phyloP scores from a whole-genome alignment of 2,888 invertebrate species.

The Anoplius nigerrimus region DNA sequence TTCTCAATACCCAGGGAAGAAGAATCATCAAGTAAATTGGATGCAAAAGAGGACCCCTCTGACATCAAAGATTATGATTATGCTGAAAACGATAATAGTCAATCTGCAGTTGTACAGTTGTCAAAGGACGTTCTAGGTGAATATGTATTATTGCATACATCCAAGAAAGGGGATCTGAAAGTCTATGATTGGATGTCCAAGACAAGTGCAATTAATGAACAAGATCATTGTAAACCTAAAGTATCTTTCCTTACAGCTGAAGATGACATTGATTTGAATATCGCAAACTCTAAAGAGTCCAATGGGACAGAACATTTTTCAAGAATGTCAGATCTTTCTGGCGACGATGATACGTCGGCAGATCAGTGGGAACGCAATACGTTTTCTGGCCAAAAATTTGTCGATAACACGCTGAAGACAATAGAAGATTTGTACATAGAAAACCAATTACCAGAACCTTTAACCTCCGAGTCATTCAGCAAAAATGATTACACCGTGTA shows the following conservation, averaged over 20 bases:
- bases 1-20: slow-evolving; percentile 32
- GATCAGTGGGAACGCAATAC: slow-evolving; percentile 17
- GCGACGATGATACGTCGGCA: slow-evolving; percentile 12
- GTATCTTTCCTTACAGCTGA: background rate
- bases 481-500: slow-evolving; percentile 5
- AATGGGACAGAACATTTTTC: slow-evolving; percentile 13
- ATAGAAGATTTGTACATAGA: slow-evolving; percentile 20
- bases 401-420: slow-evolving; percentile 14
- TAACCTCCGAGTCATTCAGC: slow-evolving; percentile 24
- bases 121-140: slow-evolving; percentile 6
- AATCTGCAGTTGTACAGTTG: background rate
- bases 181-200: background rate
- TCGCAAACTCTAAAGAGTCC: background rate
- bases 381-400: background rate
- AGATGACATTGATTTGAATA: background rate
- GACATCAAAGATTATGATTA: slow-evolving; percentile 27
- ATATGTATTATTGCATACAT: background rate
- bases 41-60: background rate
- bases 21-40: background rate
- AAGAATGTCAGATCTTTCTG: slow-evolving; percentile 7
- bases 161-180: slow-evolving; percentile 1
- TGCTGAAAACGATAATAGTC: slow-evolving; percentile 21
- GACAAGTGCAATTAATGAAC: too few relatives aligned
- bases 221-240: background rate
- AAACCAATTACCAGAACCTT: slow-evolving; percentile 17